phyloP scores from a whole-genome alignment of 2,113 vertebrate genomes.

The Corythornis madagascariensis region DNA sequence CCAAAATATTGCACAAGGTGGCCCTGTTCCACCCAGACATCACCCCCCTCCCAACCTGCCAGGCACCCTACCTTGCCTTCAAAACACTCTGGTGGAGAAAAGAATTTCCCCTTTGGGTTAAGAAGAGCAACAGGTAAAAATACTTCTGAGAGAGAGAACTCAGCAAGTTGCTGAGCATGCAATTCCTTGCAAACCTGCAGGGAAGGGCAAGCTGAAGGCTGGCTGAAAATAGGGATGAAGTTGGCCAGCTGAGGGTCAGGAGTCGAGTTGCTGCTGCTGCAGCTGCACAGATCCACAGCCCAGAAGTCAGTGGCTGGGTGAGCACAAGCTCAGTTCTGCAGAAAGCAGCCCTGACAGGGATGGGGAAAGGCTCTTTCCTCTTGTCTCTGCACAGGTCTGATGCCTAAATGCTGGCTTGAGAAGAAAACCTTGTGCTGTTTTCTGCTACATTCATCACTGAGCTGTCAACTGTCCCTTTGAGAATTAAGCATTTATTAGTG shows the following conservation, averaged over 20 bases:
- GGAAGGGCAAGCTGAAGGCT: not conserved
- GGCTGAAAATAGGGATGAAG: not conserved
- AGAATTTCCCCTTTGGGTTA: conserved; percentile 32
- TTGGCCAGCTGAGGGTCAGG: not conserved
- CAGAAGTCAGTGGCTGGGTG: not conserved
- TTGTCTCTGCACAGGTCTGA: not conserved
- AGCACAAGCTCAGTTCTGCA: not conserved
- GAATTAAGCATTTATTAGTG: not conserved
- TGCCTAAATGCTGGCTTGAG: not conserved
- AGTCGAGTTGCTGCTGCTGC: not conserved
- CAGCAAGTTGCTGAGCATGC: not conserved
- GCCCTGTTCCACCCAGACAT: conserved; percentile 31
- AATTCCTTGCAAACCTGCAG: not conserved
- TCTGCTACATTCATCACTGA: not conserved
- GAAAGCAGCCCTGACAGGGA: not conserved
- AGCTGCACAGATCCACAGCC: not conserved
- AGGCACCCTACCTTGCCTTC: conserved; percentile 3
- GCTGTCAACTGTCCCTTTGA: not conserved
- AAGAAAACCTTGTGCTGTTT: not conserved
- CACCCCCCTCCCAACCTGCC: not conserved
- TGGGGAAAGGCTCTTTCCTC: not conserved
- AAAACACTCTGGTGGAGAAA: conserved; percentile 28
- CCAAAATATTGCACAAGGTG: conserved; percentile 56
- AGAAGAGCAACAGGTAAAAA: conserved; percentile 16
- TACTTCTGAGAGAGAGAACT: not conserved